Conservation (phyloP, 2,113 vertebrate species). For the Carassius carassius region DNA sequence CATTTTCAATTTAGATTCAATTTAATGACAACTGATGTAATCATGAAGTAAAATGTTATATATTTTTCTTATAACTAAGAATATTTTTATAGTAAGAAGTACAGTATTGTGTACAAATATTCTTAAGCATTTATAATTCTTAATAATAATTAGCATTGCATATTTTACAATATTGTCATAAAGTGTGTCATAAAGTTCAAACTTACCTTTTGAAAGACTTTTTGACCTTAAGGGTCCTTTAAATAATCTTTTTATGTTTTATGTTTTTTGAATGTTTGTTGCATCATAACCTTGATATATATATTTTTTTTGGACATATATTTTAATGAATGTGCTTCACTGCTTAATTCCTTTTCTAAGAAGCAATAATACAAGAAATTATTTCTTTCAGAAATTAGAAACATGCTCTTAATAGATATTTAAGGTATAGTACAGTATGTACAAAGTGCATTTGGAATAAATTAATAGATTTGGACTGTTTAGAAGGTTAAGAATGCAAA, state of each 20-base stretch:
- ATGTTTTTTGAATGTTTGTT: background rate
- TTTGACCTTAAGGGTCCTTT: background rate
- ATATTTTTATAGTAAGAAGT: background rate
- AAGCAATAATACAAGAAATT: no score
- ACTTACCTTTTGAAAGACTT: background rate
- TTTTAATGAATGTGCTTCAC: no score
- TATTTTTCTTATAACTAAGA: background rate
- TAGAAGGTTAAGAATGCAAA: background rate
- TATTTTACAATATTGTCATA: background rate
- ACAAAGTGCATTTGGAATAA: background rate
- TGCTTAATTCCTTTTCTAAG: no score
- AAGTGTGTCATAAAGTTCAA: background rate
- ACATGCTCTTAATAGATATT: background rate
- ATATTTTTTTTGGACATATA: no score
- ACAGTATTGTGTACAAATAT: background rate
- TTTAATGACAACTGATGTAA: background rate
- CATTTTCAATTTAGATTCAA: no score
- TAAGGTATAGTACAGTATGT: background rate
- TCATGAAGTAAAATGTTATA: background rate
- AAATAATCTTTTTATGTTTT: background rate
- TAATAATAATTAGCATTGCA: background rate
- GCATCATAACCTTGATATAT: background rate
- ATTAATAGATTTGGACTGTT: background rate
- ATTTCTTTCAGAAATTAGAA: background rate
- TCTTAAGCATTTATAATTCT: background rate